A percentile compares a stretch with the other conserved stretches of the same genome.
These are phyloP conservation scores for Amphilophus citrinellus DNA, from an alignment of 2,113 vertebrate species.

Conservation along the genomic window DNA sequence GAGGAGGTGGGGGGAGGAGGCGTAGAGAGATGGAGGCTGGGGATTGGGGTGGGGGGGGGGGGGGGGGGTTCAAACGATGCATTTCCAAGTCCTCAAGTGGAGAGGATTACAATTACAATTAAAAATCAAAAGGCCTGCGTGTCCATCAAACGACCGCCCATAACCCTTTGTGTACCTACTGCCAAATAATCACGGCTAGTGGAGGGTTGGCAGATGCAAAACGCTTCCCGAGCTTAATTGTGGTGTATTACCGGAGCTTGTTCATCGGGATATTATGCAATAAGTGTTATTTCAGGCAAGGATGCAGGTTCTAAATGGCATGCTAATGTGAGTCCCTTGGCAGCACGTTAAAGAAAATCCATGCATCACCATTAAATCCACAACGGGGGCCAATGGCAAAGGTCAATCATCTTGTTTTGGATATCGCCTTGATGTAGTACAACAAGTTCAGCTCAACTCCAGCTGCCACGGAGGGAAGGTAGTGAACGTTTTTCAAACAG, in stretches of 20 bases:
- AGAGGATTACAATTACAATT: constrained; percentile 92
- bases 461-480: constrained; percentile 36
- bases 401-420: constrained; percentile 70
- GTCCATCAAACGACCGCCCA: constrained; percentile 82
- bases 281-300: constrained; percentile 83
- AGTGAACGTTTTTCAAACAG: background rate
- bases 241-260: constrained; percentile 67
- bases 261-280: constrained; percentile 80
- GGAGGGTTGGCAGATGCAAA: constrained; percentile 75
- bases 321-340: constrained; percentile 81
- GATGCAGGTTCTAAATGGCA: constrained; percentile 73
- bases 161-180: constrained; percentile 80
- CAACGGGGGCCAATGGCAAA: constrained; percentile 53
- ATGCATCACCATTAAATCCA: constrained; percentile 59
- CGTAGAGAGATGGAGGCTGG: constrained; percentile 1
- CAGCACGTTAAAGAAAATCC: constrained; percentile 75
- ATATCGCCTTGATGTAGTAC: constrained; percentile 52
- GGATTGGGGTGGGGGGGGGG: constrained; percentile 15
- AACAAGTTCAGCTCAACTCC: constrained; percentile 55
- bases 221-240: constrained; percentile 71
- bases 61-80: constrained; percentile 82
- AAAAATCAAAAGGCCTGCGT: constrained; percentile 88
- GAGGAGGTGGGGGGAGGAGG: background rate
- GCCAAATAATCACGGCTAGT: constrained; percentile 69
- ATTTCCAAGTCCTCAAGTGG: constrained; percentile 87